These are phyloP conservation scores for Eremobia ochroleuca DNA, from an alignment of 2,888 invertebrate genomes.

Conservation along the genomic window DNA sequence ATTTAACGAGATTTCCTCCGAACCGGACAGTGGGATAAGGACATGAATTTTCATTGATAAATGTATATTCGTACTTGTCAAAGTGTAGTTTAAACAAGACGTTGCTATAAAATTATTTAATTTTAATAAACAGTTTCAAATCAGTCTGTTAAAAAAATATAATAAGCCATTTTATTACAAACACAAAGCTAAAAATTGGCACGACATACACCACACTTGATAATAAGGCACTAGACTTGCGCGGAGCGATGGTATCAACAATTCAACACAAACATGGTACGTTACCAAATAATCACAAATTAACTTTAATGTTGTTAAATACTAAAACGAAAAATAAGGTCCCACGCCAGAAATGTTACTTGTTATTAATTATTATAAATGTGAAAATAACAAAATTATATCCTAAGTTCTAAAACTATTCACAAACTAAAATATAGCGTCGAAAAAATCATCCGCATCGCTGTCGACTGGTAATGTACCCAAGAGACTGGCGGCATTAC, in stretches of 20 bases:
- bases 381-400: too few species aligned
- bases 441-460: too few species aligned
- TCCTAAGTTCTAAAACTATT: too few species aligned
- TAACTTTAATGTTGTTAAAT: neutral
- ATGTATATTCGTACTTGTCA: slow-evolving; percentile 9
- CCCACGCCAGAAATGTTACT: neutral
- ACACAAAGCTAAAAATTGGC: too few species aligned
- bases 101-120: neutral
- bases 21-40: neutral
- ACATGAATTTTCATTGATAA: slow-evolving; percentile 26
- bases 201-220: too few species aligned
- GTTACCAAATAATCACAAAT: neutral
- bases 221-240: too few species aligned
- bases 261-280: neutral
- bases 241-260: too few species aligned
- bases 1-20: slow-evolving; percentile 47
- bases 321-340: neutral
- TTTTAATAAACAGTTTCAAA: neutral
- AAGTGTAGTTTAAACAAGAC: neutral
- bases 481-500: too few species aligned
- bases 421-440: too few species aligned
- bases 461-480: too few species aligned
- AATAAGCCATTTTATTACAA: too few species aligned
- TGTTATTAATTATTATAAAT: neutral
- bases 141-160: too few species aligned